Percentiles rank a stretch among this genome's conserved stretches.
Conservation (phyloP, 2,113 vertebrate species). For the Procavia capensis region DNA sequence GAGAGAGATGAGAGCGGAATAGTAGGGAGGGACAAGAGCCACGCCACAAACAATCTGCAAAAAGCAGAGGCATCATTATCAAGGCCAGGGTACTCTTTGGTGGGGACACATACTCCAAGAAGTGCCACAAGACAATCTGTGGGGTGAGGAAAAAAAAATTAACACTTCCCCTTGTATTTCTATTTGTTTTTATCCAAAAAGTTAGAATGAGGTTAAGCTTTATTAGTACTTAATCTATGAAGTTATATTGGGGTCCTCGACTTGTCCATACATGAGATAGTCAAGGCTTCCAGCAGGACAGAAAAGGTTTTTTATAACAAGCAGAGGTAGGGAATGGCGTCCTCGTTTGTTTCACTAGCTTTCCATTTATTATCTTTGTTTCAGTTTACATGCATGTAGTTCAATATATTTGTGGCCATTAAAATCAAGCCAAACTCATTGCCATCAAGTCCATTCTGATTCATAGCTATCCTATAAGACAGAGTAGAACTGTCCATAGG, state of each 20-base stretch:
- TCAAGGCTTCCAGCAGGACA: neutral
- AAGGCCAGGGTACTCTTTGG: neutral
- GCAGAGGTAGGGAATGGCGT: fast-evolving
- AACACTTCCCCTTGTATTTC: neutral
- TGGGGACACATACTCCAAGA: no score
- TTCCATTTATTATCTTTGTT: neutral
- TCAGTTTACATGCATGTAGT: neutral
- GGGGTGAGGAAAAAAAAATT: neutral
- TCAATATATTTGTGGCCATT: neutral
- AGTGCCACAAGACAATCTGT: neutral
- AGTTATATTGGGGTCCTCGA: neutral
- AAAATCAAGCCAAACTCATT: no score
- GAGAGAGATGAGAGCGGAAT: neutral
- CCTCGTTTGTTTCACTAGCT: neutral
- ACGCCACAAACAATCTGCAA: neutral
- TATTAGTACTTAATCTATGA: neutral
- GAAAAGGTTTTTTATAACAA: neutral
- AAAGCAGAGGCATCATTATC: neutral
- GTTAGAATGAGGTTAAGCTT: neutral
- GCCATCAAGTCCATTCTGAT: no score
- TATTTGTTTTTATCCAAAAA: neutral
- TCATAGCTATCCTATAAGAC: no score
- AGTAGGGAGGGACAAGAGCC: fast-evolving
- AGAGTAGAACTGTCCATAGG: no score
- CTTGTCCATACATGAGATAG: no score